These are phyloP conservation scores for Meloidogyne hapla DNA, from an alignment of 1,140 invertebrate species.

Conservation along the genomic window DNA sequence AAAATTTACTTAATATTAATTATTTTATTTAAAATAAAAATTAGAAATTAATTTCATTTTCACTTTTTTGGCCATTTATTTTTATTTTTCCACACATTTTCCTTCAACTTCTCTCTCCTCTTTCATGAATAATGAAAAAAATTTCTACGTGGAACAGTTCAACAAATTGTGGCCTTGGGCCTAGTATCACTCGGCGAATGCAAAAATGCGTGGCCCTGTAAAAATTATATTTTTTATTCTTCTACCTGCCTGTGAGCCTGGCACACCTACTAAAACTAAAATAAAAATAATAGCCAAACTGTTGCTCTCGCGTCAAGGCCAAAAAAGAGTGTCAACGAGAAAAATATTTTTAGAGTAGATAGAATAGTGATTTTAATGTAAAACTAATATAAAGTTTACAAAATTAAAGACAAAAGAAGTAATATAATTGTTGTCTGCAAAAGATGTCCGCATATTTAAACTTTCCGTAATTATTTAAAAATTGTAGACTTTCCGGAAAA, in stretches of 20 bases:
- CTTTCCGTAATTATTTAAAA: too few species aligned
- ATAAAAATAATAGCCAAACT: background rate
- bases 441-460: too few species aligned
- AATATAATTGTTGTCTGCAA: too few species aligned
- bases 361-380: background rate
- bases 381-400: background rate
- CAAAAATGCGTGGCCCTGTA: background rate
- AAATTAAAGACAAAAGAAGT: background rate
- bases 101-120: background rate
- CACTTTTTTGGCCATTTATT: conserved; percentile 1
- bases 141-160: background rate
- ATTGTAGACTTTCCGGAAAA: too few species aligned
- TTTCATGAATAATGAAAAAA: background rate
- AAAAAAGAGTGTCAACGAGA: background rate
- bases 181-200: background rate
- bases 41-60: too few species aligned
- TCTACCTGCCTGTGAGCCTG: background rate
- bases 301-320: conserved; percentile 1
- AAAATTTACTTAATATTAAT: too few species aligned
- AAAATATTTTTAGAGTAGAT: background rate
- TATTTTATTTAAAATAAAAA: too few species aligned
- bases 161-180: background rate
- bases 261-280: background rate
- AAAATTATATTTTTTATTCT: background rate
- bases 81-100: background rate